phyloP scores from a whole-genome alignment of 2,888 invertebrate genomes.

The Dolichomitus sp. region DNA sequence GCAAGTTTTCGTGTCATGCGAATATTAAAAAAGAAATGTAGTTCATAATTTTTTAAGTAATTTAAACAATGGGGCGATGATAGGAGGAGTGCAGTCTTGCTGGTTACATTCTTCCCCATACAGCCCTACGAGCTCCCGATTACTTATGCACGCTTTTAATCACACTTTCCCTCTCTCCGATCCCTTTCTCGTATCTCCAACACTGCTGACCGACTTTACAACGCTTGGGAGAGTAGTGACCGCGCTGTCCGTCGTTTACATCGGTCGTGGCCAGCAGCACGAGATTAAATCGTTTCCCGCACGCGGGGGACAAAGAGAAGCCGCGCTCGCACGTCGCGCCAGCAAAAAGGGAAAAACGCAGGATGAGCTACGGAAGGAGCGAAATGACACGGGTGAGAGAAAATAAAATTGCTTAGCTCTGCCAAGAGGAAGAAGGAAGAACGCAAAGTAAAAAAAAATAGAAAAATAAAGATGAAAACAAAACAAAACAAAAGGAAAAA shows the following conservation, averaged over 20 bases:
- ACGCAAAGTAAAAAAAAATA: neutral
- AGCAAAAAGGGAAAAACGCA: slow-evolving; percentile 45
- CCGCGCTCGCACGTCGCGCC: slow-evolving; percentile 46
- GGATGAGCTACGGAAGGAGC: slow-evolving; percentile 42
- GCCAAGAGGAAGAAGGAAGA: slow-evolving; percentile 45
- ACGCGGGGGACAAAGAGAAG: slow-evolving; percentile 67
- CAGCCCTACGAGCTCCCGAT: slow-evolving; percentile 20
- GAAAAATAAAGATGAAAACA: neutral
- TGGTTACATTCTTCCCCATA: neutral
- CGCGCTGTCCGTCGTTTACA: slow-evolving; percentile 66
- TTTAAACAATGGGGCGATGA: too few relatives aligned
- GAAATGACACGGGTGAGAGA: slow-evolving; percentile 57
- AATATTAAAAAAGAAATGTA: too few relatives aligned
- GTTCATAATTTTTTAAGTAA: too few relatives aligned
- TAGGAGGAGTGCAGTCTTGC: neutral
- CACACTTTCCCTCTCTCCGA: slow-evolving; percentile 10
- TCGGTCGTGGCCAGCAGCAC: slow-evolving; percentile 63
- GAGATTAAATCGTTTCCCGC: slow-evolving; percentile 73
- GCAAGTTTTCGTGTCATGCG: too few relatives aligned
- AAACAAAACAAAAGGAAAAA: slow-evolving; percentile 52
- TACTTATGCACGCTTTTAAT: slow-evolving; percentile 24
- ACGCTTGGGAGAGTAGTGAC: slow-evolving; percentile 46
- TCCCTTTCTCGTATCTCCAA: slow-evolving; percentile 24
- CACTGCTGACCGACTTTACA: slow-evolving; percentile 60
- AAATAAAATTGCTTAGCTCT: slow-evolving; percentile 26